These are phyloP conservation scores for Calliphora vomitoria DNA, from an alignment of 2,888 invertebrate genomes.

Conservation along the genomic window DNA sequence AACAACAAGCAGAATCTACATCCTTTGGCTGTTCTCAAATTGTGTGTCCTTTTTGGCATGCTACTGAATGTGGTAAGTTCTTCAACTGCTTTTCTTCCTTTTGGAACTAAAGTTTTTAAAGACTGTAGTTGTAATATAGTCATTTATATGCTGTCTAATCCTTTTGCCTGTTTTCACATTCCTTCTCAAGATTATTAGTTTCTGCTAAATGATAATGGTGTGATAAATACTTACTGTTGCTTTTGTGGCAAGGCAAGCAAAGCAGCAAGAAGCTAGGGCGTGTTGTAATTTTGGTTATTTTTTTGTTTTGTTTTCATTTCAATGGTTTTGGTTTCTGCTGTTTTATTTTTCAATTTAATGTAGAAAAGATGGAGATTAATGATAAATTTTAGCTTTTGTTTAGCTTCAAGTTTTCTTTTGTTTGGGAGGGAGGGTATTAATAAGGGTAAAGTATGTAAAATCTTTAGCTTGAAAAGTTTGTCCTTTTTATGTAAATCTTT, in stretches of 20 bases:
- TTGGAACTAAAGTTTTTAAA: not conserved
- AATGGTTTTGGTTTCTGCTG: not conserved
- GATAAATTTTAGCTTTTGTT: constrained; percentile 5
- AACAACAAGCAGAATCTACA: constrained; percentile 41
- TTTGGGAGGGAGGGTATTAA: not conserved
- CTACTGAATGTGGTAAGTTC: constrained; percentile 80
- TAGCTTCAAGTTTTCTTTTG: not conserved
- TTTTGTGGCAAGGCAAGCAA: not conserved
- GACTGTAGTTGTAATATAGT: constrained; percentile 9
- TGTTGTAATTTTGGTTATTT: not conserved
- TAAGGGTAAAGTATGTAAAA: not conserved
- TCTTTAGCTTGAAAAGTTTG: not conserved
- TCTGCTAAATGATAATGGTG: not conserved
- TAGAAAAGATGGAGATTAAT: constrained; percentile 16
- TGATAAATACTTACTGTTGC: constrained; percentile 37
- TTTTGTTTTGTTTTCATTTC: not conserved
- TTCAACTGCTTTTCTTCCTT: no score
- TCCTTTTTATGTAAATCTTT: not conserved
- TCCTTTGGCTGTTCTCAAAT: constrained; percentile 72
- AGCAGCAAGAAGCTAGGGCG: no score
- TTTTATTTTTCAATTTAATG: not conserved
- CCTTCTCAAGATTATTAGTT: constrained; percentile 16
- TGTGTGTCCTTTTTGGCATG: constrained; percentile 80
- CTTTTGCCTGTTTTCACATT: constrained; percentile 21
- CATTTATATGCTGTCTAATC: constrained; percentile 55